Conservation (phyloP, 2,797 vertebrate species). For the Telmatherina bonti region DNA sequence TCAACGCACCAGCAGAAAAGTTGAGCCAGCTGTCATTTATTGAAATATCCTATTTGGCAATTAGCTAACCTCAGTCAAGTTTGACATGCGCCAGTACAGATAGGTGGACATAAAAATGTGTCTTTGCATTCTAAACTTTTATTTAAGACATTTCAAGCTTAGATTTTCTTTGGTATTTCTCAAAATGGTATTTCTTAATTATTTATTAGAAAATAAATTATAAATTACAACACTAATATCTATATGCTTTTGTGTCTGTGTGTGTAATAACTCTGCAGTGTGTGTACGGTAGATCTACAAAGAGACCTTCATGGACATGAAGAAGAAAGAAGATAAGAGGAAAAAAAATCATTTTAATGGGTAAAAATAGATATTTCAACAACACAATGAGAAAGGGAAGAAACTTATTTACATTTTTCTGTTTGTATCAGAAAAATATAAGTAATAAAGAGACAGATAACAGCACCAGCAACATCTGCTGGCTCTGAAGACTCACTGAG, state of each 20-base stretch:
- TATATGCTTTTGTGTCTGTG: background rate
- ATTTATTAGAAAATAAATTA: too few relatives aligned
- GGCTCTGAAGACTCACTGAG: conserved; percentile 8
- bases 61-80: background rate
- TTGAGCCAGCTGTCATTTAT: background rate
- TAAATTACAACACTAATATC: background rate
- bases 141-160: background rate
- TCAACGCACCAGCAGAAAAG: background rate
- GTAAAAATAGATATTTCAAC: background rate
- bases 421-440: background rate
- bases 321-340: conserved; percentile 9
- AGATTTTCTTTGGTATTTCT: background rate
- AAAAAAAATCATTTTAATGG: background rate
- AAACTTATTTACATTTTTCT: background rate
- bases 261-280: conserved; percentile 14
- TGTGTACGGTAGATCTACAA: conserved; percentile 19
- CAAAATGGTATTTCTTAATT: too few relatives aligned
- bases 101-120: background rate
- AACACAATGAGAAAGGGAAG: background rate
- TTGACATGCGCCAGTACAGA: background rate
- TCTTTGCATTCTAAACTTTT: background rate
- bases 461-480: conserved; percentile 11
- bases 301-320: background rate
- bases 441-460: background rate
- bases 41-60: background rate